phyloP scores from a whole-genome alignment of 2,113 vertebrate species.

The Solea senegalensis region DNA sequence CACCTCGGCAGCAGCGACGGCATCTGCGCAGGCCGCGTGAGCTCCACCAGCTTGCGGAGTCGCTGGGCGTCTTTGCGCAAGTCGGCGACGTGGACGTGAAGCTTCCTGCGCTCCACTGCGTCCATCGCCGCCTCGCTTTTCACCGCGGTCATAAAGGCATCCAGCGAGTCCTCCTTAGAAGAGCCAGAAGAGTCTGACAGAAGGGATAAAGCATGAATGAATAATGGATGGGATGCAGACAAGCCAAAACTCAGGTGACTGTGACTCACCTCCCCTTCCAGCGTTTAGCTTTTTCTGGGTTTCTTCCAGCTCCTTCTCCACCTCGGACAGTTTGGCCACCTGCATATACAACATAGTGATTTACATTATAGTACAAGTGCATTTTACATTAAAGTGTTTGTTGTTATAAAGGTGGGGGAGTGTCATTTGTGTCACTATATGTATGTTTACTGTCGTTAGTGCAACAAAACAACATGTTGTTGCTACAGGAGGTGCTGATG shows the following conservation, averaged over 20 bases:
- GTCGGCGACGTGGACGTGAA: slow-evolving; percentile 89
- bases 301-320: slow-evolving; percentile 89
- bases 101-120: slow-evolving; percentile 89
- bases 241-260: neutral
- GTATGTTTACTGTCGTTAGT: too few relatives aligned
- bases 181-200: slow-evolving; percentile 80
- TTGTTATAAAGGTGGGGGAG: too few relatives aligned
- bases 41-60: slow-evolving; percentile 88
- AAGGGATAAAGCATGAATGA: neutral
- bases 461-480: too few relatives aligned
- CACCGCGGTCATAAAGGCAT: slow-evolving; percentile 95
- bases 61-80: slow-evolving; percentile 90
- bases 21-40: slow-evolving; percentile 89
- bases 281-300: slow-evolving; percentile 87
- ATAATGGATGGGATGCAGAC: neutral
- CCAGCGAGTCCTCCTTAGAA: slow-evolving; percentile 89
- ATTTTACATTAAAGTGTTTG: neutral
- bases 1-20: slow-evolving; percentile 89
- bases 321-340: slow-evolving; percentile 88
- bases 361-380: neutral
- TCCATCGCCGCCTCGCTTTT: slow-evolving; percentile 85
- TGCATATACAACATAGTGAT: slow-evolving; percentile 48
- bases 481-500: too few relatives aligned
- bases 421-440: too few relatives aligned
- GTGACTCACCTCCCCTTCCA: slow-evolving; percentile 85